phyloP scores from a whole-genome alignment of 2,113 vertebrate genomes.

The Chamaetylas fuelleborni region DNA sequence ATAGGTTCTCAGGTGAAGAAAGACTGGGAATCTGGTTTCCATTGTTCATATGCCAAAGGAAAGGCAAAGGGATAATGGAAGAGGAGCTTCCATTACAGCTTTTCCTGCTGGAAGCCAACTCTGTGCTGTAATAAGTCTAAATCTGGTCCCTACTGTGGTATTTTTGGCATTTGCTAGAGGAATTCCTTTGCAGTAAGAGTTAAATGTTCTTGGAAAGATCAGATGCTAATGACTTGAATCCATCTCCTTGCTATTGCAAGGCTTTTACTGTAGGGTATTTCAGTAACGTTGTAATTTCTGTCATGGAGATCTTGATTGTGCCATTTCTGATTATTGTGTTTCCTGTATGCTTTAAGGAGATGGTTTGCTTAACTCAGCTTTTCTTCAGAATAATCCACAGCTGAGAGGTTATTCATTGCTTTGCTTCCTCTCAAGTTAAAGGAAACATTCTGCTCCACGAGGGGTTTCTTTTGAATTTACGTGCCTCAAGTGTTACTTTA shows the following conservation, averaged over 20 bases:
- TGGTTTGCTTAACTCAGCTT: neutral
- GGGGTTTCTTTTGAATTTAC: neutral
- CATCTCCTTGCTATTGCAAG: neutral
- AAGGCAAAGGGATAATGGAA: neutral
- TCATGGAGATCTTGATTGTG: neutral
- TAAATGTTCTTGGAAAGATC: slow-evolving; percentile 17
- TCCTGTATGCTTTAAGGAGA: neutral
- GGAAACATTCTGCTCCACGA: neutral
- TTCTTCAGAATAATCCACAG: neutral
- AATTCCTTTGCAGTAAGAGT: slow-evolving; percentile 20
- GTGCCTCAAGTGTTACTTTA: neutral
- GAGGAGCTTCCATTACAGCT: neutral
- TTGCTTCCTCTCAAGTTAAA: neutral
- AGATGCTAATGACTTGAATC: neutral
- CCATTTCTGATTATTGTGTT: neutral
- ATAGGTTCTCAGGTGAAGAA: neutral
- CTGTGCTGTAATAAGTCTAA: neutral
- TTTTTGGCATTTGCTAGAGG: neutral
- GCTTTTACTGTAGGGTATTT: neutral
- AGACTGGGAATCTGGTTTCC: neutral
- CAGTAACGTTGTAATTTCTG: neutral
- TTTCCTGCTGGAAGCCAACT: neutral
- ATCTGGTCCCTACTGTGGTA: neutral
- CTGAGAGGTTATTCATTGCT: neutral
- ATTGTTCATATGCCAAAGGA: neutral